Evolutionary conservation across 2,113 vertebrate genomes (phyloP).

Genomic region (Mohoua ochrocephala): DNA sequence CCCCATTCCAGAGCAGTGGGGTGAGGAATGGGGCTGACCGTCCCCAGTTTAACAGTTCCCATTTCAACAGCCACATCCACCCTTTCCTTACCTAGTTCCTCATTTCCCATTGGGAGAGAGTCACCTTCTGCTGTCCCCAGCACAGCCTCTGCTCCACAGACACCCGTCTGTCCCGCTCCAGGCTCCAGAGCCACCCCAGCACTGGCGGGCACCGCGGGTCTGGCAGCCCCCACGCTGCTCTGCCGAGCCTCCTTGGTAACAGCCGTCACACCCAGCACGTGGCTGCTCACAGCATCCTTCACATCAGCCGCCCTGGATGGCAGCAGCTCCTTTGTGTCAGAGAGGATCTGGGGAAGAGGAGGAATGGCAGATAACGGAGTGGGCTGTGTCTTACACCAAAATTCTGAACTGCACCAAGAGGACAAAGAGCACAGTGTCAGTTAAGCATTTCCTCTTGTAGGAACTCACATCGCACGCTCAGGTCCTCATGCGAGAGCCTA

Average conservation of each 20-base stretch:
- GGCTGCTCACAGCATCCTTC: slow-evolving; percentile 69
- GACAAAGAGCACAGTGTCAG: not conserved
- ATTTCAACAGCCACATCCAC: rapidly evolving
- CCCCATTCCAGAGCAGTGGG: not conserved
- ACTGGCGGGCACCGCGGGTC: slow-evolving; percentile 55
- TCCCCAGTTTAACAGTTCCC: not conserved
- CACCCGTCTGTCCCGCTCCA: slow-evolving; percentile 68
- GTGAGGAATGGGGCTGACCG: not conserved
- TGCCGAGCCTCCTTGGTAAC: slow-evolving; percentile 62
- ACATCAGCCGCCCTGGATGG: slow-evolving; percentile 66
- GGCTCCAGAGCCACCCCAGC: slow-evolving; percentile 64
- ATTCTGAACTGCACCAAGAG: not conserved
- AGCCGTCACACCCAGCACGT: slow-evolving; percentile 27
- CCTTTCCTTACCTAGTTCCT: slow-evolving; percentile 77
- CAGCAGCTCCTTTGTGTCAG: slow-evolving; percentile 72
- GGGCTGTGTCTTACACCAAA: too few species aligned
- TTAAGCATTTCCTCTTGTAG: not conserved
- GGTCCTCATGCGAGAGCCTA: not conserved
- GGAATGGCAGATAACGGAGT: rapidly evolving
- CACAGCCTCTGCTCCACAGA: slow-evolving; percentile 67
- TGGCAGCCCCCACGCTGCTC: slow-evolving; percentile 75
- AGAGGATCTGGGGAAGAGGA: slow-evolving; percentile 69
- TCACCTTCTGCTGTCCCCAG: slow-evolving; percentile 73
- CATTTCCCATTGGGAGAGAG: slow-evolving; percentile 78
- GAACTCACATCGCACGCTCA: not conserved